These are phyloP conservation scores for Microctenopoma steveboyesi DNA, from an alignment of 2,797 vertebrate genomes.

Conservation along the genomic window DNA sequence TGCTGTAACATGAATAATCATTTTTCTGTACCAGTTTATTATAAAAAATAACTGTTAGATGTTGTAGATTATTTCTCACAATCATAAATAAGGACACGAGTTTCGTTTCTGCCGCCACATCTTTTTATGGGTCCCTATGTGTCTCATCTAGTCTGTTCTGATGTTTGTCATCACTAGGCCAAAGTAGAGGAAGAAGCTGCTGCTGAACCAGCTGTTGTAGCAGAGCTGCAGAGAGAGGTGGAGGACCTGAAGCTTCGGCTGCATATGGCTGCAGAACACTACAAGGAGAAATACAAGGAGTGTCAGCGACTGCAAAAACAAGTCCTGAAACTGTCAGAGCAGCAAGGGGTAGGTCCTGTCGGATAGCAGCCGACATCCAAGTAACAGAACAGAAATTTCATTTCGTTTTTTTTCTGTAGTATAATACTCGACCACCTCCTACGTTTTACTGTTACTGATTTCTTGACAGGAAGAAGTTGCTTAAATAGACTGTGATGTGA, in stretches of 20 bases:
- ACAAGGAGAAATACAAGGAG: conserved; percentile 99
- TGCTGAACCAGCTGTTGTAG: conserved; percentile 77
- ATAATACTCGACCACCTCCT: not conserved
- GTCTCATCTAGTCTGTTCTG: conserved; percentile 8
- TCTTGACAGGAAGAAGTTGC: too few species aligned
- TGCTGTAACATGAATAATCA: not conserved
- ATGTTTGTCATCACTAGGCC: conserved; percentile 47
- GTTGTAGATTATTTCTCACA: not conserved
- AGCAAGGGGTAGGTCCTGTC: conserved; percentile 86
- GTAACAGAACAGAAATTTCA: conserved; percentile 16
- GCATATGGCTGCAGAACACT: conserved; percentile 99
- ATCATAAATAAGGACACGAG: not conserved
- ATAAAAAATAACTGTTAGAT: not conserved
- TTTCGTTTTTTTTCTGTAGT: conserved; percentile 10
- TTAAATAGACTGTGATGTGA: too few species aligned
- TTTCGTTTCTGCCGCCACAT: not conserved
- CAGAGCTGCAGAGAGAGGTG: conserved; percentile 94
- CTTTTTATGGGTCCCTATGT: not conserved
- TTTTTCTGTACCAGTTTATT: not conserved
- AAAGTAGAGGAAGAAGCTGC: conserved; percentile 73
- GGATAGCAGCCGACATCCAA: conserved; percentile 10
- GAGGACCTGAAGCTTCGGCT: conserved; percentile 97
- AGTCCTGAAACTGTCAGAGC: conserved; percentile 90
- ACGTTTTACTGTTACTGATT: too few species aligned
- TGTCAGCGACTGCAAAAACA: conserved; percentile 97